Conservation (phyloP, 1,140 invertebrate species). For the Bombus soroeensis region DNA sequence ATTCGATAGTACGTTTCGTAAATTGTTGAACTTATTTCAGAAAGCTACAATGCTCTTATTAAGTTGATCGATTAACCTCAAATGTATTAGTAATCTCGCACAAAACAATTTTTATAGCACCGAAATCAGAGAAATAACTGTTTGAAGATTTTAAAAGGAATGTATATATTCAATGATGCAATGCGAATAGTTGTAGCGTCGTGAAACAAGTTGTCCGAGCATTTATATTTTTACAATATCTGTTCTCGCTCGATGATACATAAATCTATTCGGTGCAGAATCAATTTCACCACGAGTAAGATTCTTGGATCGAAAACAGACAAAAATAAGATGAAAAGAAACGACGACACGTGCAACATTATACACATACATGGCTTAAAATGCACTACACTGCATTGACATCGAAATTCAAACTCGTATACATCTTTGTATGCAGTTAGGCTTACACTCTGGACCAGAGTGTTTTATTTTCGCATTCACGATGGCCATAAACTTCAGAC, state of each 20-base stretch:
- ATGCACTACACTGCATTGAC: constrained; percentile 24
- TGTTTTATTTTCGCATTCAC: constrained; percentile 1
- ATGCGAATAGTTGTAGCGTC: constrained; percentile 4
- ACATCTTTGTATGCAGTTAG: constrained; percentile 43
- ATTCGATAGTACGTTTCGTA: constrained; percentile 10
- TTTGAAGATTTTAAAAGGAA: background rate
- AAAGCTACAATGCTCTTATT: background rate
- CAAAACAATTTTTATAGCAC: background rate
- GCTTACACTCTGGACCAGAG: constrained; percentile 2
- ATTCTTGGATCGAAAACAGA: background rate
- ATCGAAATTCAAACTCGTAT: constrained; percentile 61
- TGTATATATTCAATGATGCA: background rate
- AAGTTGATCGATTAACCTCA: background rate
- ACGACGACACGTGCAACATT: constrained; percentile 25
- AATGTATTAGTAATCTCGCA: background rate
- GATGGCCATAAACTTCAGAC: constrained; percentile 28
- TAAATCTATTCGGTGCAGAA: background rate
- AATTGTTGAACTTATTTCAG: constrained; percentile 24
- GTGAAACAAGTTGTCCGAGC: constrained; percentile 33
- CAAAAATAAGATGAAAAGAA: constrained; percentile 18
- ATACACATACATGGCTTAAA: constrained; percentile 27
- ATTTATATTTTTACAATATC: background rate
- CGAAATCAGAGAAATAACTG: background rate
- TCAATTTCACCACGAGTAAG: background rate
- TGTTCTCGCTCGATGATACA: background rate